Base-by-base conservation (phyloP, 1,140 invertebrate genomes). In the Brachionus angularis region DNA sequence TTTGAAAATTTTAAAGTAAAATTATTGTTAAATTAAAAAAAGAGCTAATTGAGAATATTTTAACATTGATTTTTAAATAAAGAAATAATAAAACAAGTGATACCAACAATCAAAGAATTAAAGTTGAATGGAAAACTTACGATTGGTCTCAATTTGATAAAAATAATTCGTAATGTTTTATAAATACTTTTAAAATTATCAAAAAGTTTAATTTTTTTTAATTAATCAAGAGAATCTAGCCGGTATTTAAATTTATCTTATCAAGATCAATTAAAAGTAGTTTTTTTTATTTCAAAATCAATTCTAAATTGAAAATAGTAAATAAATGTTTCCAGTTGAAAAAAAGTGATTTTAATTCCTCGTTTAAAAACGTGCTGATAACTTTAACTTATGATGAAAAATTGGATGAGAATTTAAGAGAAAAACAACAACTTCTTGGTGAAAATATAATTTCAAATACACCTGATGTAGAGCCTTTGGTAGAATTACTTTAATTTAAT, bases 351-450 rank as follows among this genome's bases (percentile, higher is more conserved):
- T 67, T 67, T 67, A 10, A 31, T 7, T 34, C 46, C 16, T 29
- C 62, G 14, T 67, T 67, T 23, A 46, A 47, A 50, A 67, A 67
- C 29, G 62, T 67, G 8, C 29, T 67, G 10, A 67, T 67, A 18
- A 67, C 62, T 33, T 46, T 67, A 23, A 29, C 14, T 12, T 67
- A 67, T 36, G 62, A 67, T 29, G 62, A 67, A 67, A 67, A 67
- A 29, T 34, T 67, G 31, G 44, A 67, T 23, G 62, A 67, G 5
- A 14, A 5, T 34, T 27, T 29, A 18, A 25, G 39, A 4, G 12
- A 67, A 5, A 67, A 67, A 5, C 62, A 67, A 5, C 47, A 47
- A 36, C 12, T 25, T 10, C 21, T 34, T 16, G 62, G 62, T 5
- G 62, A 46, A 47, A 14, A 49, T 2, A 31, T 67, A 8, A 34